Conservation (phyloP, 2,113 vertebrate species). For the Malurus elegans region DNA sequence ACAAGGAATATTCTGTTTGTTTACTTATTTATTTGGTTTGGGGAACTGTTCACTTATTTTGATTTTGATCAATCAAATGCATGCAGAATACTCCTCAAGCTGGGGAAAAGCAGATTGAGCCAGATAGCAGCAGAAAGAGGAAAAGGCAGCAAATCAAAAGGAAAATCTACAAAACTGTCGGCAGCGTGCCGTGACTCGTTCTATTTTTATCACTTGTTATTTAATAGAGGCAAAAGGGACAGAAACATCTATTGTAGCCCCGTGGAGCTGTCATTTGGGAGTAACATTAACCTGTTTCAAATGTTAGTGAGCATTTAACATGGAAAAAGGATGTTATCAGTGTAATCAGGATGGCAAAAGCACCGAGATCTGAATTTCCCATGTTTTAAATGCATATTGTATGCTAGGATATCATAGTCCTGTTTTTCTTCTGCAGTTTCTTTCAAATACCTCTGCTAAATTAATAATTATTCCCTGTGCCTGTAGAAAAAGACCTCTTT, state of each 20-base stretch:
- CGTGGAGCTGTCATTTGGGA: neutral
- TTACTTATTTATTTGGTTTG: neutral
- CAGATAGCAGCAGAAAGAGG: neutral
- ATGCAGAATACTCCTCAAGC: neutral
- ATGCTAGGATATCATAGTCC: neutral
- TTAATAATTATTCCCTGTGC: neutral
- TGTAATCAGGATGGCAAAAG: neutral
- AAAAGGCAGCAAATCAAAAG: neutral
- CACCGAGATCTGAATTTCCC: neutral
- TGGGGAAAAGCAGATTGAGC: neutral
- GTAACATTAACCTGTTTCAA: neutral
- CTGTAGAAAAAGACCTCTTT: neutral
- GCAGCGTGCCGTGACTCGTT: neutral
- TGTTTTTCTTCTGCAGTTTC: neutral
- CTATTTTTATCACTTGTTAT: neutral
- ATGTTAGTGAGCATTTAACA: neutral
- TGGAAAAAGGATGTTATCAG: neutral
- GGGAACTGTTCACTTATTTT: neutral
- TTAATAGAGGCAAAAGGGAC: constrained; percentile 10
- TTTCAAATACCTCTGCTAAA: neutral
- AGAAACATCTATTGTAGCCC: neutral
- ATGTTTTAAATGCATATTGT: neutral
- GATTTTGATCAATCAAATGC: neutral
- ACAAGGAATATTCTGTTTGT: constrained; percentile 12
- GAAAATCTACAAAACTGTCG: constrained; percentile 2